Base-by-base conservation (phyloP, 2,113 vertebrate species). In the Sylvilagus bachmani region DNA sequence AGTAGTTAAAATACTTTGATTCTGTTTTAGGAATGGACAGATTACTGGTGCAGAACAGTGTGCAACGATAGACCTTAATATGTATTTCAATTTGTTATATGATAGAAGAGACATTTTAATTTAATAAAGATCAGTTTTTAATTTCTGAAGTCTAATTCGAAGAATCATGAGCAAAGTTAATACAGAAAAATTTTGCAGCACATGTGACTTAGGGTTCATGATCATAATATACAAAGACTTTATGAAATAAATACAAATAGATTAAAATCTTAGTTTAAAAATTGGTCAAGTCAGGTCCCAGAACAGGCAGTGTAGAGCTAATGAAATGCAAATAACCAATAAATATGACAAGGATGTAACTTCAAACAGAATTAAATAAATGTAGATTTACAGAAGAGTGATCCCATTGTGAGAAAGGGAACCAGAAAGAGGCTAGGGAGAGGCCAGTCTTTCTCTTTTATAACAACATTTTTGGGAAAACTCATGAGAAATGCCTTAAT, bases 1-100 rank as follows among this genome's bases (percentile, higher is more conserved):
- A 87, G 36, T 81, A 53, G 93, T 87, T 84, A 74, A 95, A 93
- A 79, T 73, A 64, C 25, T 77, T 91, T 80, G 33, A 53, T 93
- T 81, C 6, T 64, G 27, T 84, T 89, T 90, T 86, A 51, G 25
- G 55, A 36, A 69, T 62, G 22, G 44, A 74, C 7, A 49, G 58
- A 80, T 74, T 90, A 38, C 22, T 92, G 80, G 66, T 78, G 24
- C 27, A 58, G 61, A 62, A 85, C 4, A 61, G 71, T 80, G 31
- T 53, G 22, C 29, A 77, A 55, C 12, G 55, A 10, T 49, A 87
- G 77, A 83, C 29, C 19, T 82, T 91, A 94, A 78, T 77, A 58
- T 21, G 49, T 78, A 27, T 24, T 6, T 64, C 25, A 86, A 71
- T 82, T 61, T 66, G 71, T 22, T 70, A 14, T 82, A 27, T 77